Percentiles rank a stretch among this genome's conserved stretches.
phyloP scores from a whole-genome alignment of 2,797 vertebrate genomes.

The Coregonus ussuriensis region DNA sequence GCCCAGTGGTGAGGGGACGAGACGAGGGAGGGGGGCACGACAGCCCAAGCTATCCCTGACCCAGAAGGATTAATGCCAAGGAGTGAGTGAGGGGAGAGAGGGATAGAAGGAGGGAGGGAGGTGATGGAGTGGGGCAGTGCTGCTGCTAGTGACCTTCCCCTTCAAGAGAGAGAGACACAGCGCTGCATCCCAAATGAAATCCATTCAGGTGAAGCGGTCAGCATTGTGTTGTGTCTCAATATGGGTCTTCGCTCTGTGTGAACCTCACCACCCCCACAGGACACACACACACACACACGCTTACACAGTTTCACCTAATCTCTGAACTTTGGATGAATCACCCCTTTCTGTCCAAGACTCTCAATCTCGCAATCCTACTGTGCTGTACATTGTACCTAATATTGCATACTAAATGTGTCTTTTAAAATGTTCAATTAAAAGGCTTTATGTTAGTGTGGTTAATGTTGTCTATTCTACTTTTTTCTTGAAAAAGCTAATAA shows the following conservation, averaged over 20 bases:
- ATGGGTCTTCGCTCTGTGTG: constrained; percentile 53
- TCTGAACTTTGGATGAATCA: constrained; percentile 66
- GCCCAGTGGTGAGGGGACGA: not conserved
- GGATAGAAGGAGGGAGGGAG: constrained; percentile 12
- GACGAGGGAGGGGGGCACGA: constrained; percentile 12
- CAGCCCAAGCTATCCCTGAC: constrained; percentile 2
- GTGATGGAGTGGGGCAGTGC: not conserved
- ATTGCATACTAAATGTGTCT: too few species aligned
- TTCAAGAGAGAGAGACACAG: constrained; percentile 30
- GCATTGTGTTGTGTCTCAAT: constrained; percentile 64
- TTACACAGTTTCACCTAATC: constrained; percentile 53
- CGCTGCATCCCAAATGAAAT: constrained; percentile 39
- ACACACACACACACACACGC: constrained; percentile 19
- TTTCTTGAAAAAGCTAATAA: too few species aligned
- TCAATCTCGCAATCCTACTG: constrained; percentile 52
- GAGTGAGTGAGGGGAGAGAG: not conserved
- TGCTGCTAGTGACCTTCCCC: constrained; percentile 24
- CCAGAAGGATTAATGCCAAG: too few species aligned
- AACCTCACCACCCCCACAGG: constrained; percentile 57
- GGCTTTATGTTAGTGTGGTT: too few species aligned
- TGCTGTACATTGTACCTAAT: not conserved
- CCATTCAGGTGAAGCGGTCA: constrained; percentile 49
- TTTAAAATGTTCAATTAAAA: too few species aligned
- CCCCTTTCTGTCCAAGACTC: constrained; percentile 56
- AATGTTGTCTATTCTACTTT: too few species aligned